Evolutionary conservation across 2,113 vertebrate genomes (phyloP), one percentile per base, ranked within the genome.

Genomic region (Circaetus gallicus): DNA sequence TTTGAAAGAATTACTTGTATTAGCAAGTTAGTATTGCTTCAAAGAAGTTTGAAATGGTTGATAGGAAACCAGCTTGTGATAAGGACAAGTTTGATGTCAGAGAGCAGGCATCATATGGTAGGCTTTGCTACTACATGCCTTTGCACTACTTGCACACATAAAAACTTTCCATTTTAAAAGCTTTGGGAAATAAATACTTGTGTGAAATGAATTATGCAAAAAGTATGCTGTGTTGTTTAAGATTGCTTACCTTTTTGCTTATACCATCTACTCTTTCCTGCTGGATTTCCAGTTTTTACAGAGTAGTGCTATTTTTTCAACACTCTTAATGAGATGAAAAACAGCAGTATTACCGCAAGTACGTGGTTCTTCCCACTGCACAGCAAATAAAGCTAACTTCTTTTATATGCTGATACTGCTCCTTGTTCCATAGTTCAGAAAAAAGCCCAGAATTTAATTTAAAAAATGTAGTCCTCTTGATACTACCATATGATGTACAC

Each of bases 311-410:
- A 2, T 65, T 81, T 82, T 81, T 62, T 40, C 42, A 76, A 2
- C 32, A 13, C 3, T 66, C 72, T 6, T 22, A 58, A 34, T 89
- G 77, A 74, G 32, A 9, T 79, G 52, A 82, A 31, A 34, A 83
- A 3, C 74, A 83, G 50, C 31, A 25, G 40, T 38, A 25, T 76
- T 63, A 63, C n/a, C 19, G 5, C 15, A 31, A 25, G 16, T 76
- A 43, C 11, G 1, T 0, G 1, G 7, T 36, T 71, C 34, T 86
- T 72, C 24, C 11, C 1, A 2, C 28, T 20, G 3, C 1, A 4
- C 50, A 82, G 36, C 47, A 82, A 85, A 38, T 74, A 36, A 78
- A 79, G 18, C 12, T 31, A 2, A 16, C 16, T 58, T 12, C 19
- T 42, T 40, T 50, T 81, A 71, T 8, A 7, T 31, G n/a, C 31